Evolutionary conservation across 2,888 invertebrate species (phyloP).

Genomic region (Pandemis corylana): DNA sequence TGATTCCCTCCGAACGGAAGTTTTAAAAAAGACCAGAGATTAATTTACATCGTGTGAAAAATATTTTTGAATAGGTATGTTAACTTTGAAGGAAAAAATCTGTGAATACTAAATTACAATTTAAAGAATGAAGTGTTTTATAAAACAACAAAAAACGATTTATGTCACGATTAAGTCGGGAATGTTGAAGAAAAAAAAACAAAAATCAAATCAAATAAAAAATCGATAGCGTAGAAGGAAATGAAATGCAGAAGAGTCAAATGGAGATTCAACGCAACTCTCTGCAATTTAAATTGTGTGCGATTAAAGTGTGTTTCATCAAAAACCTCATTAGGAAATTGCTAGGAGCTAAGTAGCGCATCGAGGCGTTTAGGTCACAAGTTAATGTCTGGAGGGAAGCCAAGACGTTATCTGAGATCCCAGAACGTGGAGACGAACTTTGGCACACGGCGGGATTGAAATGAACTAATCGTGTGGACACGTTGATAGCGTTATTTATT

Average conservation of each 20-base stretch:
- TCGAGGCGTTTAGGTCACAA: constrained; percentile 33
- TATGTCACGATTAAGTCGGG: too few species aligned
- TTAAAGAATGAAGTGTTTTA: too few species aligned
- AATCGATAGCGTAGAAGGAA: background rate
- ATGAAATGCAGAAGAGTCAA: background rate
- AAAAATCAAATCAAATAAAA: too few species aligned
- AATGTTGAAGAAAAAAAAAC: too few species aligned
- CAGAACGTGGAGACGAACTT: constrained; percentile 32
- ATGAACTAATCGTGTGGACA: constrained; percentile 42
- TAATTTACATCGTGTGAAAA: background rate
- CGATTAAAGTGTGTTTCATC: background rate
- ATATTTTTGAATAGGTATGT: too few species aligned
- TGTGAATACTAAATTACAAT: too few species aligned
- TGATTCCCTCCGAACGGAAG: background rate
- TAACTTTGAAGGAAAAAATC: too few species aligned
- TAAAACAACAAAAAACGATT: too few species aligned
- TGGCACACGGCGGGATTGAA: constrained; percentile 34
- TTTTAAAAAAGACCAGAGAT: background rate
- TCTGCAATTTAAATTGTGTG: background rate
- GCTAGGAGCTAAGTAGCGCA: constrained; percentile 30
- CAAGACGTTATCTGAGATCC: constrained; percentile 37
- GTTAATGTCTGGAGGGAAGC: constrained; percentile 32
- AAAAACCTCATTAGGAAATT: constrained; percentile 38
- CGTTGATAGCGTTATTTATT: constrained; percentile 40
- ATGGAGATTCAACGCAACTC: background rate